Evolutionary conservation across 2,888 invertebrate species (phyloP).

Genomic region (Neoaliturus tenellus): DNA sequence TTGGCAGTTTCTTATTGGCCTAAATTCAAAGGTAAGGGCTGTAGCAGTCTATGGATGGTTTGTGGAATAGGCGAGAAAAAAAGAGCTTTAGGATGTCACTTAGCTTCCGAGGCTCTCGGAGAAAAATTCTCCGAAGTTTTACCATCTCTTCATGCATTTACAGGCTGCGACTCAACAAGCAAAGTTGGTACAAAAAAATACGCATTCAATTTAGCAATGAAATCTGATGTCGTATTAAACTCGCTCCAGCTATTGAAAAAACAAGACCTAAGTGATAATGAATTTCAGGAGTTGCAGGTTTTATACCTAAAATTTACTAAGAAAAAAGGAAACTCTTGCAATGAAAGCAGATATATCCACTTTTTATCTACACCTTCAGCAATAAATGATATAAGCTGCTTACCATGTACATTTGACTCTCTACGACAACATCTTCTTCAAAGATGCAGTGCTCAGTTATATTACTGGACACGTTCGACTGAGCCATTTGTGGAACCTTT

Average conservation of each 20-base stretch:
- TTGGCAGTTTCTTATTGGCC: conserved; percentile 2
- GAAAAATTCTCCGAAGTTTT: not conserved
- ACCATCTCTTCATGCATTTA: conserved; percentile 4
- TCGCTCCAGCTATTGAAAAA: not conserved
- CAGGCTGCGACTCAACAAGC: not conserved
- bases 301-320: not conserved
- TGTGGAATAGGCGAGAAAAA: not conserved
- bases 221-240: not conserved
- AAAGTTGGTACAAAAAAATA: not conserved
- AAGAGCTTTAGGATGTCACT: not conserved
- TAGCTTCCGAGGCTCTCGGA: not conserved
- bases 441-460: not conserved
- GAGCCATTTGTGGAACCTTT: not conserved
- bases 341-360: not conserved
- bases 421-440: not conserved
- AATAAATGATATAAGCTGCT: not conserved
- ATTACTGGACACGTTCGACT: not conserved
- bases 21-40: not conserved
- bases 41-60: not conserved
- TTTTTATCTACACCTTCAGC: not conserved
- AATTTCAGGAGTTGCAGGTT: not conserved
- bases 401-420: not conserved
- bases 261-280: not conserved
- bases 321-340: not conserved
- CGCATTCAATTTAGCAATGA: not conserved